Percentiles rank a stretch among this genome's conserved stretches.
Evolutionary conservation across 1,140 invertebrate genomes (phyloP).

Genomic region (Saccostrea glomerata): DNA sequence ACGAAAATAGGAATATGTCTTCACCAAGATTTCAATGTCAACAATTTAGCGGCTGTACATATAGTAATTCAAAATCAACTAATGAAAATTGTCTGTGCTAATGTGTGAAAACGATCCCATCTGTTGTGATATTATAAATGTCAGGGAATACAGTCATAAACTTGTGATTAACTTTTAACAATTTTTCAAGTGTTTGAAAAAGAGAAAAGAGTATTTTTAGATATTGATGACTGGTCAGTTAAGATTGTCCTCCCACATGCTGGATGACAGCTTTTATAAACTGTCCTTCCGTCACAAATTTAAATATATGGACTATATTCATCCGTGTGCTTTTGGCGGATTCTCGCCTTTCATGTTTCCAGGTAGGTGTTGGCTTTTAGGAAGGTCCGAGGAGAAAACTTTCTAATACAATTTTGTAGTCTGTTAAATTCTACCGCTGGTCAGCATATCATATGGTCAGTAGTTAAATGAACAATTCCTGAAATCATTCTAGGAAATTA

Average conservation of each 20-base stretch:
- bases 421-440: no score
- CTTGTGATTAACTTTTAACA: background rate
- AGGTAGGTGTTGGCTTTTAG: background rate
- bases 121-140: background rate
- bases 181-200: background rate
- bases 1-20: background rate
- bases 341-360: background rate
- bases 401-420: no score
- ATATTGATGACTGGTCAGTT: constrained; percentile 23
- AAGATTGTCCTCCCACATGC: background rate
- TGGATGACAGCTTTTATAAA: constrained; percentile 11
- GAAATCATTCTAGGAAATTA: no score
- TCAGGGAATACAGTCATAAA: background rate
- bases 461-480: no score
- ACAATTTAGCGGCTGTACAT: background rate
- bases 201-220: background rate
- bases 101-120: constrained; percentile 4
- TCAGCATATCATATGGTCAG: no score
- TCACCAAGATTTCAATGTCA: background rate
- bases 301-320: constrained; percentile 3
- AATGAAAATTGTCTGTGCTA: background rate
- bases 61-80: background rate
- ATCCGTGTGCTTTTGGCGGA: background rate
- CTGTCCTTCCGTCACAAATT: background rate
- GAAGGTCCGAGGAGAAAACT: no score